Base-by-base conservation (phyloP, 2,797 vertebrate genomes). In the Smutsia temminckii region DNA sequence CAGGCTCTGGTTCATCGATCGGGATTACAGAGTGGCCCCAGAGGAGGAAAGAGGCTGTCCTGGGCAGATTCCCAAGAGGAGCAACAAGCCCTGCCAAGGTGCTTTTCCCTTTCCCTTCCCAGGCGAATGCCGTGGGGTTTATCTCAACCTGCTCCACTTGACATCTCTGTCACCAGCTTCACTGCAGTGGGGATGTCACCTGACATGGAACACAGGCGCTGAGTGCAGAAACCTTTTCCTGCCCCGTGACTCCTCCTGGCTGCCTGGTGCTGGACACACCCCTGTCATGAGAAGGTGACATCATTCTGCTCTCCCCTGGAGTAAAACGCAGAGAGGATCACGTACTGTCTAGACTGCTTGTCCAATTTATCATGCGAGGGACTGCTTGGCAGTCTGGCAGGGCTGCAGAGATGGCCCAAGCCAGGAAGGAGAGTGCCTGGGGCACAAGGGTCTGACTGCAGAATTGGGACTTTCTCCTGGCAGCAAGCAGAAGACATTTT, bases 311-410 rank as follows among this genome's bases (percentile, higher is more conserved):
- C n/a, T 3, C 40, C 37, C 78, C 20, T 13, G 32, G 57, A 72
- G 53, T 6, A 13, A 80, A 74, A 92, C 0, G 0, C 51, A 46
- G 6, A 10, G 77, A 53, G 29, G 55, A 34, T 81, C 90, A 93
- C 14, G 42, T 78, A 89, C 78, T 46, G 51, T 93, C 95, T 92
- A 93, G 91, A 93, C 88, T 0, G 77, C 64, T 4, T 17, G 32
- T 68, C n/a, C 71, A 2, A 49, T 12, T 49, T 32, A 27, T 84
- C 91, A 55, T 20, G 55, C 2, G 1, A 84, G 90, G 55, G 46
- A 53, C 79, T 8, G 25, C 37, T 10, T 4, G 11, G 37, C 18
- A 2, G 74, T 27, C 55, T 27, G 59, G 46, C 46, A 49, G 66
- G 27, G 37, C 63, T 11, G 61, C 68, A 29, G 53, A 27, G 53